Percentiles rank a stretch among this genome's conserved stretches.
Conservation (phyloP, 2,113 vertebrate genomes). For the Campylomormyrus tamandua region DNA sequence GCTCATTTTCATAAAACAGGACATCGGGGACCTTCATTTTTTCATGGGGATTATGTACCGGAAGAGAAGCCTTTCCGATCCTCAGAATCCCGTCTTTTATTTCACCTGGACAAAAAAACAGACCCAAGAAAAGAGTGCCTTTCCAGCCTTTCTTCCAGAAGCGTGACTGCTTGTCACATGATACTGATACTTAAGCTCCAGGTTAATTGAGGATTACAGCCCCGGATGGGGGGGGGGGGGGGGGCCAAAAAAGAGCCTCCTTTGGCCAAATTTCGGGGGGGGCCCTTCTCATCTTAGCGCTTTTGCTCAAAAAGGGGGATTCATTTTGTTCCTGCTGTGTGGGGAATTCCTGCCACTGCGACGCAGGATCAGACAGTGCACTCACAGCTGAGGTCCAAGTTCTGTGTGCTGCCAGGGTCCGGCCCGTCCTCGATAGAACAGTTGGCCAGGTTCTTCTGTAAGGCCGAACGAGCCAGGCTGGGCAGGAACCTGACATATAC, state of each 20-base stretch:
- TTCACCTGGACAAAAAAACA: constrained; percentile 56
- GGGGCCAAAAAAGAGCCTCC: not conserved
- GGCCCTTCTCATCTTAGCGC: not conserved
- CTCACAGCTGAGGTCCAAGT: constrained; percentile 71
- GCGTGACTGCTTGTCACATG: not conserved
- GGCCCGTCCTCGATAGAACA: constrained; percentile 59
- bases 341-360: not conserved
- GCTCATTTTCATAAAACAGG: constrained; percentile 90
- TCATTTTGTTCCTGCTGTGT: not conserved
- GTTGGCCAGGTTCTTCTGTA: constrained; percentile 76
- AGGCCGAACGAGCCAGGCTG: constrained; percentile 74
- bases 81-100: constrained; percentile 72
- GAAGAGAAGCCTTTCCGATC: constrained; percentile 72
- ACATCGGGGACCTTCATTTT: constrained; percentile 94
- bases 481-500: constrained; percentile 76
- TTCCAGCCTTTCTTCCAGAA: not conserved
- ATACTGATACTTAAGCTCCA: not conserved
- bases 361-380: not conserved
- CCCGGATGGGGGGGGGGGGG: not conserved
- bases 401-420: constrained; percentile 40
- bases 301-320: not conserved
- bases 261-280: not conserved
- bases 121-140: not conserved
- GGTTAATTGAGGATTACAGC: not conserved
- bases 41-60: constrained; percentile 66